Evolutionary conservation across 2,113 vertebrate genomes (phyloP), one percentile per base, ranked within the genome.

Genomic region (Platichthys flesus): DNA sequence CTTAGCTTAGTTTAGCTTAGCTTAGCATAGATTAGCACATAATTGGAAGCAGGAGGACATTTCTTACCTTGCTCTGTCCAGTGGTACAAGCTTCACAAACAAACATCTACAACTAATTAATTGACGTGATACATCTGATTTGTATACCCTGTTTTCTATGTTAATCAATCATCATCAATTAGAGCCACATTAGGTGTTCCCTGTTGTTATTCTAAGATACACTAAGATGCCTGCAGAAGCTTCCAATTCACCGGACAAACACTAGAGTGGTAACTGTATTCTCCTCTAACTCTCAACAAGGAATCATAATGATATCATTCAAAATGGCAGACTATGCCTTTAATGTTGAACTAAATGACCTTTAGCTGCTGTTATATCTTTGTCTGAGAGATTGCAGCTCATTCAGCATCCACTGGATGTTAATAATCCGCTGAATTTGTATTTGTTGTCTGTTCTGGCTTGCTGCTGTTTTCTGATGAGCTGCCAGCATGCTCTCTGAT

Each of bases 401-500:
- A 18, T 23, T 47, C 62, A 67, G 37, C 5, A 7, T 52, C 28
- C 14, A 9, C 54, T 23, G 28, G 37, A 60, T 66, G 35, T 40
- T 35, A 71, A 52, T 70, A 74, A 35, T 57, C n/a, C 18, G 18
- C 56, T 1, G 21, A 51, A 59, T 52, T 28, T 67, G 28, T 67
- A n/a, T 54, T 42, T 55, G 31, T 45, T 61, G 40, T 20, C 28
- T 20, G 16, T 45, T 3, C 10, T 15, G 0, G 2, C 28, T 67
- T 61, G 37, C 21, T 45, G 24, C 37, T 28, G 28, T 35, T 13
- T 21, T 47, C 61, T 64, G 40, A 63, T 42, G 21, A 59, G 31
- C 45, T 67, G 51, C 52, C 65, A 58, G 24, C 47, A 61, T 45
- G 66, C 67, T 73, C 49, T 66, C 40, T 66, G 55, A 71, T 68